Evolutionary conservation across 92 coral and sea anemone species (phyloP).

Genomic region (Palythoa caribaeorum): DNA sequence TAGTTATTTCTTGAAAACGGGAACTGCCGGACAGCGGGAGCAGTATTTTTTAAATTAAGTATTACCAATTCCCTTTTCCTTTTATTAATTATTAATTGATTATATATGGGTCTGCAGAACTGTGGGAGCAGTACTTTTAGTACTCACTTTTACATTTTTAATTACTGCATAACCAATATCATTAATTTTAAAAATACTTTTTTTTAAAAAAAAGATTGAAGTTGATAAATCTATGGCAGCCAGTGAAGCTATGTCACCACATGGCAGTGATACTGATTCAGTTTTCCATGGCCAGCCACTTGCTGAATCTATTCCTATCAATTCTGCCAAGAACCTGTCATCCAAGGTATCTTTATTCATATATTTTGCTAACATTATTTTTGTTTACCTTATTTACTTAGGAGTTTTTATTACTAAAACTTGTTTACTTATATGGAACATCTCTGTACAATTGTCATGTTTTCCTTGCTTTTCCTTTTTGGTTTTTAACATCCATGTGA

Average conservation of each 20-base stretch:
- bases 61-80: no score
- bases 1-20: neutral
- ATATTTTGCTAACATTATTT: slow-evolving; percentile 1
- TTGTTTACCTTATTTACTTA: neutral
- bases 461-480: neutral
- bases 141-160: slow-evolving; percentile 4
- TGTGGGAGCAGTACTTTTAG: slow-evolving; percentile 8
- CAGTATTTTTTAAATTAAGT: no score
- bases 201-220: slow-evolving; percentile 3
- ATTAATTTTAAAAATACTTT: neutral
- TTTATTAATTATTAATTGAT: no score
- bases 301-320: neutral
- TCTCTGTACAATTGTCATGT: no score
- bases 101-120: neutral
- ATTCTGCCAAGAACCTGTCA: neutral
- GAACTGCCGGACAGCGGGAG: no score
- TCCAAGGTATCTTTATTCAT: neutral
- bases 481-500: slow-evolving; percentile 8
- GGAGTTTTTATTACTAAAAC: no score
- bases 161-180: neutral
- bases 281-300: slow-evolving; percentile 11
- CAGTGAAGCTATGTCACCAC: neutral
- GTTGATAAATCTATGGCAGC: slow-evolving; percentile 10
- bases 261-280: slow-evolving; percentile 6
- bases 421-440: no score